A percentile compares a stretch with the other conserved stretches of the same genome.
Evolutionary conservation across 2,888 invertebrate species (phyloP).

Genomic region (Spilarctia lutea): DNA sequence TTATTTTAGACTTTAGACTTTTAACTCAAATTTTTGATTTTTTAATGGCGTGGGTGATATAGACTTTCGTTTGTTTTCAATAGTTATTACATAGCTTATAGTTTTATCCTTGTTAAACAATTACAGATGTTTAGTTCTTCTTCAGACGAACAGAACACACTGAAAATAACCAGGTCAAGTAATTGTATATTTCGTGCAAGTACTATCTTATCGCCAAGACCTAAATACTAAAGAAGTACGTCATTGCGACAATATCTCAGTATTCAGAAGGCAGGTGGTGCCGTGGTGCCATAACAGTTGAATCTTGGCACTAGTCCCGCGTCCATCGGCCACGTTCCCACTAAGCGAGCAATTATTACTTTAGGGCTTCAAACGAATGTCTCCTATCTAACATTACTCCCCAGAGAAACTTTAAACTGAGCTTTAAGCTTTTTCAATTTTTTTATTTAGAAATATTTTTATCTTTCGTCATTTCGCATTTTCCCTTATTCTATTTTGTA

Average conservation of each 20-base stretch:
- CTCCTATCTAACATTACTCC: not conserved
- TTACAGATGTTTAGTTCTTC: not conserved
- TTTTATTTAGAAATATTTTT: not conserved
- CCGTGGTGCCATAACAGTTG: not conserved
- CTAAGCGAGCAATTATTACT: slow-evolving; percentile 27
- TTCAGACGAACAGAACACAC: not conserved
- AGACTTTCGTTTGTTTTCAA: too few species aligned
- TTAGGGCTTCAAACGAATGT: slow-evolving; percentile 28
- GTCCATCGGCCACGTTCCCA: not conserved
- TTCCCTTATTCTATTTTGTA: not conserved
- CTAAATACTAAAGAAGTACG: not conserved
- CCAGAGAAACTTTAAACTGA: not conserved
- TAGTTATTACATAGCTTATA: too few species aligned
- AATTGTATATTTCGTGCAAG: not conserved
- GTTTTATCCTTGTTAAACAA: too few species aligned
- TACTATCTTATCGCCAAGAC: not conserved
- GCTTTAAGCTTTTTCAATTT: not conserved
- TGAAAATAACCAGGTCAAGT: not conserved
- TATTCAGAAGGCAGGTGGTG: slow-evolving; percentile 9
- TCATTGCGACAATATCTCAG: not conserved
- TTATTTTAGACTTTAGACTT: not conserved
- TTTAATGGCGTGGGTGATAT: too few species aligned
- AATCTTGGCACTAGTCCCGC: not conserved
- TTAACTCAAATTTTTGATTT: not conserved
- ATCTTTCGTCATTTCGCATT: not conserved